Conservation (phyloP, 2,888 invertebrate species). For the Microctonus aethiopoides region DNA sequence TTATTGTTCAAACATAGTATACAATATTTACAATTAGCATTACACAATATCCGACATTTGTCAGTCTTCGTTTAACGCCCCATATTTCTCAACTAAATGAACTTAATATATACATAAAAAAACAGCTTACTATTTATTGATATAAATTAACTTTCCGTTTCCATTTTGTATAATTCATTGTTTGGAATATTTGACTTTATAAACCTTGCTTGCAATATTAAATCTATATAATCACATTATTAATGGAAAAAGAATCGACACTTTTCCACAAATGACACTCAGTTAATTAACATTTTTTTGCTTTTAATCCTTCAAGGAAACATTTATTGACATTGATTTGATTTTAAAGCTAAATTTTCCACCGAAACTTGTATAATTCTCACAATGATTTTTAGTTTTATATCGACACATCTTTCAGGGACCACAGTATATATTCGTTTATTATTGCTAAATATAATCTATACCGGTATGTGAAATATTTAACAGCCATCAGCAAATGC, state of each 20-base stretch:
- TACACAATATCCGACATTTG: slow-evolving; percentile 35
- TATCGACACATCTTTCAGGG: no score
- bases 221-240: background rate
- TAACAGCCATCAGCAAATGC: no score
- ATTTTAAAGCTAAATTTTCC: background rate
- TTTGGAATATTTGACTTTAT: background rate
- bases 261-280: background rate
- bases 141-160: no score
- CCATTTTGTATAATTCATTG: background rate
- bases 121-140: background rate
- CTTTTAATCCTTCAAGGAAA: background rate
- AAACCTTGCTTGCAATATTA: background rate
- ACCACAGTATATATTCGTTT: no score
- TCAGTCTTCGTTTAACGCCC: slow-evolving; percentile 52
- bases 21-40: slow-evolving; percentile 58
- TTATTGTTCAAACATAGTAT: slow-evolving; percentile 61
- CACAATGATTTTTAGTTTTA: background rate
- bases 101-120: background rate
- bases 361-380: background rate
- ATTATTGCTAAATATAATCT: no score
- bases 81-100: background rate
- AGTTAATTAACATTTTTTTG: background rate
- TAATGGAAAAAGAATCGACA: background rate
- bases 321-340: background rate
- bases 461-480: no score